phyloP scores from a whole-genome alignment of 2,113 vertebrate species.

The Melierax canorus region DNA sequence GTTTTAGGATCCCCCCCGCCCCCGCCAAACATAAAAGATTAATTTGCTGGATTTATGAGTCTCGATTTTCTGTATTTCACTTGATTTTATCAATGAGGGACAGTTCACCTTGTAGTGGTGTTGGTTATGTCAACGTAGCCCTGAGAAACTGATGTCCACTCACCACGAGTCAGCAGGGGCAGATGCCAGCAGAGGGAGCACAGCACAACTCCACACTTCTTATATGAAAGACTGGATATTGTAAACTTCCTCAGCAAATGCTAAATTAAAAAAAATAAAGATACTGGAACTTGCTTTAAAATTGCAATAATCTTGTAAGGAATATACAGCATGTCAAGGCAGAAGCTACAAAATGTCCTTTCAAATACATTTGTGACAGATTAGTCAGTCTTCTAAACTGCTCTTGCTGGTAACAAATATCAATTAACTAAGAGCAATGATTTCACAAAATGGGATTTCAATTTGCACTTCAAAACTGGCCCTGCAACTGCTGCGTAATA shows the following conservation, averaged over 20 bases:
- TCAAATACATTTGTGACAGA: not conserved
- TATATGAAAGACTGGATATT: not conserved
- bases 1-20: not conserved
- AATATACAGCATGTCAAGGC: not conserved
- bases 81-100: not conserved
- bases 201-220: not conserved
- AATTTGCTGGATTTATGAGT: not conserved
- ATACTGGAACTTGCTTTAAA: not conserved
- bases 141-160: not conserved
- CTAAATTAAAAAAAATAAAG: not conserved
- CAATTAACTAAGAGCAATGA: slow-evolving; percentile 5
- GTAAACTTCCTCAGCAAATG: not conserved
- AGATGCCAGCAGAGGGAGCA: not conserved
- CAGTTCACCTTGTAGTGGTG: not conserved
- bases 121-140: not conserved
- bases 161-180: not conserved
- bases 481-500: not conserved
- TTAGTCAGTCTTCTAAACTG: not conserved
- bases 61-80: not conserved
- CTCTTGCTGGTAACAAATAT: not conserved
- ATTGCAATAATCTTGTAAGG: not conserved
- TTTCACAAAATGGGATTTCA: slow-evolving; percentile 7
- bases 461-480: slow-evolving; percentile 33
- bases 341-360: not conserved
- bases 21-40: not conserved